Conservation (phyloP, 2,113 vertebrate genomes). For the Patagioenas fasciata region DNA sequence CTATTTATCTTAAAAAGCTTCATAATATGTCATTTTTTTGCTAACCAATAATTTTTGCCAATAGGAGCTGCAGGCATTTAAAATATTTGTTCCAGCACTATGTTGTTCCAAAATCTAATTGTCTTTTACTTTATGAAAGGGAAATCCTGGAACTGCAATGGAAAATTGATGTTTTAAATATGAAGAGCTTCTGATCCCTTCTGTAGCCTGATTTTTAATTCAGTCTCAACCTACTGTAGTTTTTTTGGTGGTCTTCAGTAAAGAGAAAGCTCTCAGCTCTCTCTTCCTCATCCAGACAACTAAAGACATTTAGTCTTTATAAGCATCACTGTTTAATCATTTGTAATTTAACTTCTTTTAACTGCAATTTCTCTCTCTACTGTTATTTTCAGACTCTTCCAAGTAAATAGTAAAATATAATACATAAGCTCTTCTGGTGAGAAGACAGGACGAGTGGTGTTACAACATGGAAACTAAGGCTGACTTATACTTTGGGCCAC, state of each 20-base stretch:
- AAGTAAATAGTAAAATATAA: not conserved
- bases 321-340: not conserved
- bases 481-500: not conserved
- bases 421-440: not conserved
- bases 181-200: not conserved
- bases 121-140: not conserved
- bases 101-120: not conserved
- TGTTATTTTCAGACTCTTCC: not conserved
- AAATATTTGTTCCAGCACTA: not conserved
- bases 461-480: not conserved
- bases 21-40: not conserved
- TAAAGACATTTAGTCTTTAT: not conserved
- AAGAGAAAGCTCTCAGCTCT: not conserved
- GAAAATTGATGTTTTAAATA: not conserved
- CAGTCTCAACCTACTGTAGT: accelerated
- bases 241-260: not conserved
- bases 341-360: not conserved
- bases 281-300: not conserved
- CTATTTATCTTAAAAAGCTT: not conserved
- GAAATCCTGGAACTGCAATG: not conserved
- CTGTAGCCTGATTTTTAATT: not conserved
- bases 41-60: not conserved
- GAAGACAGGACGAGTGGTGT: not conserved
- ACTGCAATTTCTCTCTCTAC: not conserved
- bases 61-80: not conserved